Base-by-base conservation (phyloP, 2,888 invertebrate species). In the Venustoraphidia nigricollis region DNA sequence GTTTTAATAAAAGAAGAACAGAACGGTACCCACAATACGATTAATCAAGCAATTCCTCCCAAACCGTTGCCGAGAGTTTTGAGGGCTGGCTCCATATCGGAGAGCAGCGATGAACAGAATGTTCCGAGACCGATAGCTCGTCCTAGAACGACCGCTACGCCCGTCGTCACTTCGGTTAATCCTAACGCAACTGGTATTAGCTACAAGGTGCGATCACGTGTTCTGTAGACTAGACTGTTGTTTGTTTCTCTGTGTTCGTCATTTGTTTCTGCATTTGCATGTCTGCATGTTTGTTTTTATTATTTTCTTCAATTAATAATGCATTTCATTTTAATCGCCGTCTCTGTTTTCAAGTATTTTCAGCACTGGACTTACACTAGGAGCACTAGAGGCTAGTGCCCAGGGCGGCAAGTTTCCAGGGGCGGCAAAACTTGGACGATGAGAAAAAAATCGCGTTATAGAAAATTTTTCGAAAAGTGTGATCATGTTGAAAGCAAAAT, bases 31-130 rank as follows among this genome's bases (percentile, higher is more conserved):
- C 43, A 68, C 52, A 64, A 64, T 1, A 45, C 53, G 46, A 59
- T 60, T 0, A 58, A 60, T 36, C 68, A 66, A 6, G 60, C 67
- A 1, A 72, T 78, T 43, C 80, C 83, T 2, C 88, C 88, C 0
- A 88, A 87, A 62, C 88, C 89, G 10, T 69, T 88, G 67, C 88
- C 89, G 1, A 73, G 88, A 57, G 81, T 83, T 0, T 86, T 79
- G 41, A 71, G 81, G 57, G 73, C 79, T 40, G 76, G 77, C 58
- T 80, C 87, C 10, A 74, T 88, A 49, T 82, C 83, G 1, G 87
- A 87, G 58, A 74, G 73, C 0, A 63, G 70, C 1, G 60, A 63
- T 9, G 75, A 77, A 35, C 76, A 76, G 27, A 61, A 62, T 36
- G 59, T 59, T 50, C 71, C 70, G 65, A 81, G 80, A 59, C 79